phyloP scores from a whole-genome alignment of 23 tunicate species.

The Pegea sp. region DNA sequence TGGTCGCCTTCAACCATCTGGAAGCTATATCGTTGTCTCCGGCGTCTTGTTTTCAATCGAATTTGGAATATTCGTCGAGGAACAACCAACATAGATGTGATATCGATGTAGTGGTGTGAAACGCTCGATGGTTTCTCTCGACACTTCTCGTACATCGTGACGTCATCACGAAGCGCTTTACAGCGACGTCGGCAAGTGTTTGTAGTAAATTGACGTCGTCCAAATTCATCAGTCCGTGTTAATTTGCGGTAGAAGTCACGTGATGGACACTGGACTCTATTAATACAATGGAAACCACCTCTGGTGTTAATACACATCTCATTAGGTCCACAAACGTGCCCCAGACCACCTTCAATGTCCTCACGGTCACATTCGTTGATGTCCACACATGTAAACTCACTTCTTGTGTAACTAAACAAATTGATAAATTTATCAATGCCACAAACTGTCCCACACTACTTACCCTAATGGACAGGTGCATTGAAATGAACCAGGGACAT shows the following conservation, averaged over 20 bases:
- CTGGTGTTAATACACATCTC: constrained; percentile 64
- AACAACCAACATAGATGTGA: constrained; percentile 25
- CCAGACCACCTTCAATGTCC: not conserved
- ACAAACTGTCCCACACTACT: constrained; percentile 3
- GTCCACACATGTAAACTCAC: constrained; percentile 59
- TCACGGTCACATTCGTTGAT: constrained; percentile 73
- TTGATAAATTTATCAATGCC: not conserved
- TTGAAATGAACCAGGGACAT: constrained; percentile 65
- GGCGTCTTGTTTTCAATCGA: constrained; percentile 31
- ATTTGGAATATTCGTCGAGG: constrained; percentile 25
- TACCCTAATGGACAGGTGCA: constrained; percentile 80
- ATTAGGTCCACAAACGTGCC: constrained; percentile 10
- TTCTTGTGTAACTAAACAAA: constrained; percentile 34
- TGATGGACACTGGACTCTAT: constrained; percentile 23
- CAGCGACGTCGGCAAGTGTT: constrained; percentile 69
- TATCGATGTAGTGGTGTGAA: constrained; percentile 44
- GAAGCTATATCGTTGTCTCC: constrained; percentile 60
- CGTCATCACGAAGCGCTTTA: constrained; percentile 2
- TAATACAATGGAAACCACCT: constrained; percentile 43
- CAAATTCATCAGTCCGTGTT: constrained; percentile 74
- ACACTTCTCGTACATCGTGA: constrained; percentile 13
- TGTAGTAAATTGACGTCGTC: constrained; percentile 68
- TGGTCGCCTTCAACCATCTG: constrained; percentile 29
- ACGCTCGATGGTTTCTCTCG: constrained; percentile 36
- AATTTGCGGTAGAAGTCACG: constrained; percentile 42